A percentile compares a stretch with the other conserved stretches of the same genome.
Conservation (phyloP, 2,113 vertebrate genomes). For the Tylochromis polylepis region DNA sequence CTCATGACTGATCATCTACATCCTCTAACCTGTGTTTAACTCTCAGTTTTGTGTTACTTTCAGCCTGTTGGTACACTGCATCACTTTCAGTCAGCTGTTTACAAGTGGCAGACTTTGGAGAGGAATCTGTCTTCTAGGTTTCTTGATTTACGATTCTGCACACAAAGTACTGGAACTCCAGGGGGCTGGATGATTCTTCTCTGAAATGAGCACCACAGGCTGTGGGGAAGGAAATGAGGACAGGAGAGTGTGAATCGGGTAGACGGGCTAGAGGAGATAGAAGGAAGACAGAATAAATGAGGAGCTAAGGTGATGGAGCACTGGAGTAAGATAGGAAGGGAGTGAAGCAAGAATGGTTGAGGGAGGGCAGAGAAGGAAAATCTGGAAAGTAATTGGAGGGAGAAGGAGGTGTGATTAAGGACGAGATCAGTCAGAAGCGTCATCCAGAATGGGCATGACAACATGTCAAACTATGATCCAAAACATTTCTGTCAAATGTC, state of each 20-base stretch:
- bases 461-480: conserved; percentile 20
- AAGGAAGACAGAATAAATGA: not conserved
- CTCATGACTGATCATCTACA: not conserved
- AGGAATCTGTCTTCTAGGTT: conserved; percentile 2
- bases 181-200: not conserved
- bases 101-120: not conserved
- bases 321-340: not conserved
- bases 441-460: conserved; percentile 22
- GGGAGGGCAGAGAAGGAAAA: not conserved
- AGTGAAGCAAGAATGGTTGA: not conserved
- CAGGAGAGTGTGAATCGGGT: not conserved
- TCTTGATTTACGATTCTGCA: conserved; percentile 15
- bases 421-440: conserved; percentile 27
- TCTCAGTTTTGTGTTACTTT: not conserved
- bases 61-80: not conserved
- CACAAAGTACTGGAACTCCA: not conserved
- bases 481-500: conserved; percentile 45
- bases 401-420: conserved; percentile 33
- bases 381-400: not conserved
- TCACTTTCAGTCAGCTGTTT: conserved; percentile 9
- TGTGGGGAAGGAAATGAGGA: not conserved
- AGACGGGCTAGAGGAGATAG: not conserved
- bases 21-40: not conserved
- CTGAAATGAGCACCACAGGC: not conserved
- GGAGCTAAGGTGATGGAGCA: not conserved